Evolutionary conservation across 2,797 vertebrate genomes (phyloP), one percentile per base, ranked within the genome.

Genomic region (Acipenser oxyrinchus): DNA sequence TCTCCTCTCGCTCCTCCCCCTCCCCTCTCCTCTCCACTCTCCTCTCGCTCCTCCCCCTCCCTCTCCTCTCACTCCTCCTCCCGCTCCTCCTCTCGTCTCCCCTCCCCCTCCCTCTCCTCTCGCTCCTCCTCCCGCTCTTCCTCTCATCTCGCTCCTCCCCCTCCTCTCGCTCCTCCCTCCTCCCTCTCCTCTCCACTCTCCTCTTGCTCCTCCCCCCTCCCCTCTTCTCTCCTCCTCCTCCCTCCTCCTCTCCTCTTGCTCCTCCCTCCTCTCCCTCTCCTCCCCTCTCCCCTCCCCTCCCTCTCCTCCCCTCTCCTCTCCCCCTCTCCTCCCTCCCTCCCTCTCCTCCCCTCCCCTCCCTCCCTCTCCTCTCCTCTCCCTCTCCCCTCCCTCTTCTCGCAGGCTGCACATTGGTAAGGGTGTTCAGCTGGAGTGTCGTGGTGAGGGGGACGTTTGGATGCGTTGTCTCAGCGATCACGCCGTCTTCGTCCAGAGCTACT

Each of bases 401-500:
- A 89, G 88, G 76, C 71, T 93, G 76, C 90, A 91, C 79, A 90
- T 89, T 6, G 88, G 87, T 2, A 86, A 82, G 74, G 87, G 89
- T 0, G 86, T 91, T 49, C 88, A 87, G 83, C 80, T 91, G 72
- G 85, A 89, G 79, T 91, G 92, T 65, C 84, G 89, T 0, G 87
- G 84, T 0, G 88, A 92, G 67, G 87, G 87, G 0, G 88, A 89
- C 1, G 81, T 89, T 60, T 92, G 90, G 89, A 87, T 91, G 88
- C 86, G 85, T n/a, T 90, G 86, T 57, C 83, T 88, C 71, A 92
- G 88, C 37, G 84, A 90, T 66, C 87, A 89, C 6, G 84, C 88
- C 0, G 81, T 91, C 5, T 92, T 92, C 51, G 88, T 91, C 15
- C 88, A 91, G 79, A 93, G 90, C 76, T 91, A 89, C 74, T 89